Evolutionary conservation across 2,888 invertebrate species (phyloP).

Genomic region (Odontomyia ornata): DNA sequence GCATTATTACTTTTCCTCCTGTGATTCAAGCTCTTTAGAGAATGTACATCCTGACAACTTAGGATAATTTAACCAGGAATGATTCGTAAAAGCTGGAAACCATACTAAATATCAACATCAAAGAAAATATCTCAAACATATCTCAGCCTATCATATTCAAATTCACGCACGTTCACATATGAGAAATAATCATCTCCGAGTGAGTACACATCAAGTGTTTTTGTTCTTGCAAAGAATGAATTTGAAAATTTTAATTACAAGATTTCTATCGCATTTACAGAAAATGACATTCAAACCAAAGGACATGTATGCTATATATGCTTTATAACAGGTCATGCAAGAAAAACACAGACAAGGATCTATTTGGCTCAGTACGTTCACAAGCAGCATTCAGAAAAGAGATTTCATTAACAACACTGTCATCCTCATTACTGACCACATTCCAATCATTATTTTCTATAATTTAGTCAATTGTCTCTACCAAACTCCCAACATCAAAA

Average conservation of each 20-base stretch:
- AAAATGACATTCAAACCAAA: not conserved
- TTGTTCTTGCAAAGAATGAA: not conserved
- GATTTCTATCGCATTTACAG: conserved; percentile 15
- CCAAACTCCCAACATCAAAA: not conserved
- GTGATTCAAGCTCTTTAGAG: no score
- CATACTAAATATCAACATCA: not conserved
- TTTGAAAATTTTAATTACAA: conserved; percentile 35
- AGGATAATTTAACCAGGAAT: no score
- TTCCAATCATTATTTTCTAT: conserved; percentile 18
- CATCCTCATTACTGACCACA: conserved; percentile 32
- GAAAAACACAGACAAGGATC: conserved; percentile 17
- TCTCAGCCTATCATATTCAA: not conserved
- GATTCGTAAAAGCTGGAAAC: no score
- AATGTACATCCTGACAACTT: no score
- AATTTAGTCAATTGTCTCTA: conserved; percentile 24
- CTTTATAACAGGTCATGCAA: not conserved
- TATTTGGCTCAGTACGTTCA: not conserved
- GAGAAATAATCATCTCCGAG: not conserved
- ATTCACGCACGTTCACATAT: not conserved
- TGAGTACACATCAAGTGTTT: conserved; percentile 4
- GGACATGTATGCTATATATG: not conserved
- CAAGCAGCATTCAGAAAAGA: not conserved
- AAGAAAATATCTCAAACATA: not conserved
- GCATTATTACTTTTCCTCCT: no score
- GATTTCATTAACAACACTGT: conserved; percentile 13